Base-by-base conservation (phyloP, 2,797 vertebrate genomes). In the Columba guinea region DNA sequence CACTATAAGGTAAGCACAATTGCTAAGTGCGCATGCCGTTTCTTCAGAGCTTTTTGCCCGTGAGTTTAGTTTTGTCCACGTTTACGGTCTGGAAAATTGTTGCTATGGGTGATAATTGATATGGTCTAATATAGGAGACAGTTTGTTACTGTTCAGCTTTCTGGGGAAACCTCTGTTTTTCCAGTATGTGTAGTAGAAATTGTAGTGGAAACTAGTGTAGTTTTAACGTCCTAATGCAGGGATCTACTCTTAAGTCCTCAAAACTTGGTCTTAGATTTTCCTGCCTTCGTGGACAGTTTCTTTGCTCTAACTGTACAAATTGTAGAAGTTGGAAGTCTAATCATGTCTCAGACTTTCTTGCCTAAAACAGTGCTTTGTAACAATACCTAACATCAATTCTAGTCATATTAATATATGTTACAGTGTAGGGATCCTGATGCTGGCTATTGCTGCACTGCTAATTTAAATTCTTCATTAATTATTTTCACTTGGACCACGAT, bases 1-100 rank as follows among this genome's bases (percentile, higher is more conserved):
- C 99, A 99, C 81, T 99, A 99, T 95, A 99, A 99, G 99, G 99
- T 99, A 97, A 70, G 96, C 15, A 13, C 41, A 2, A 0, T 55
- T 82, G 84, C 32, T 8, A 35, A 64, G 24, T n/a, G 11, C 1
- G 2, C 4, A 0, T 41, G 7, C 21, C 28, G 4, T 49, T 84
- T 52, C 27, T 56, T 62, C 7, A 55, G 73, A 81, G 39, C 16
- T 48, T 85, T 58, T 64, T n/a, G 16, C 10, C 5, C 2, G 0
- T 10, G 8, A 10, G 8, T 52, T 93, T 87, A 73, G n/a, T 59
- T 89, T 46, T 5, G 2, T 75, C 13, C 39, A 0, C 3, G 5
- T 60, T 44, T 70, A 20, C 49, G 46, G 0, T 51, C 69, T 58
- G 69, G 67, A 77, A 90, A 73, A 32, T 26, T 55, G 7, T 64